Percentiles rank a stretch among this genome's conserved stretches.
Conservation (phyloP, 2,888 invertebrate species). For the Drosophila formosana region DNA sequence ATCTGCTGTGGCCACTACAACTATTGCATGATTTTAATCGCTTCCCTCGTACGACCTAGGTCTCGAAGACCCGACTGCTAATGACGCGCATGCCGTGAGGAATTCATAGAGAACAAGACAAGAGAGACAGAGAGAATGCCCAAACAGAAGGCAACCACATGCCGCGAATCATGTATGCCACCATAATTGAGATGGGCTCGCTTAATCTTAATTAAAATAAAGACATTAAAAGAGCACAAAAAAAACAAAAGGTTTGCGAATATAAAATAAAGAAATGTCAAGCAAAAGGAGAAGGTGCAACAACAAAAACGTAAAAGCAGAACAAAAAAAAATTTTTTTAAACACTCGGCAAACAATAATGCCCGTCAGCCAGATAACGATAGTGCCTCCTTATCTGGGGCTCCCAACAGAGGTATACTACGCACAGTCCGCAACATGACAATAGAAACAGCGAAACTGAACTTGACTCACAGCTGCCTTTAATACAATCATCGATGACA, state of each 20-base stretch:
- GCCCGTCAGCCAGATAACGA: conserved; percentile 63
- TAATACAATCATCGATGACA: conserved; percentile 37
- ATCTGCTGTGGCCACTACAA: conserved; percentile 30
- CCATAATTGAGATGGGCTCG: conserved; percentile 7
- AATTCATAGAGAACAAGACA: conserved; percentile 9
- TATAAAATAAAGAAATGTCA: conserved; percentile 36
- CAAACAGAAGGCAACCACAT: conserved; percentile 16
- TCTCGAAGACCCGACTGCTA: conserved; percentile 18
- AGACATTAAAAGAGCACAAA: conserved; percentile 23
- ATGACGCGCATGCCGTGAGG: conserved; percentile 31
- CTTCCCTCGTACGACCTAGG: conserved; percentile 37
- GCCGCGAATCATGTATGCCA: conserved; percentile 39
- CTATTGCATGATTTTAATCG: conserved; percentile 33
- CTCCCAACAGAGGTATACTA: conserved; percentile 19
- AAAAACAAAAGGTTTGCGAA: conserved; percentile 61
- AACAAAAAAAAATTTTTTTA: conserved; percentile 43
- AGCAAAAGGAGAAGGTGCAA: conserved; percentile 12
- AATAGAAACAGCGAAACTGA: conserved; percentile 34
- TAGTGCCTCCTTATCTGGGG: conserved; percentile 67
- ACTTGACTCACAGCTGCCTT: conserved; percentile 6
- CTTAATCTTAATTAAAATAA: conserved; percentile 63
- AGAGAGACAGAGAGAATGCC: conserved; percentile 8
- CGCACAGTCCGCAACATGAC: conserved; percentile 35
- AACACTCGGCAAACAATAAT: conserved; percentile 71
- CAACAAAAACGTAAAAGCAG: conserved; percentile 11